Percentiles rank a stretch among this genome's conserved stretches.
Evolutionary conservation across 2,888 invertebrate species (phyloP).

Genomic region (Drosophila suboccidentalis): DNA sequence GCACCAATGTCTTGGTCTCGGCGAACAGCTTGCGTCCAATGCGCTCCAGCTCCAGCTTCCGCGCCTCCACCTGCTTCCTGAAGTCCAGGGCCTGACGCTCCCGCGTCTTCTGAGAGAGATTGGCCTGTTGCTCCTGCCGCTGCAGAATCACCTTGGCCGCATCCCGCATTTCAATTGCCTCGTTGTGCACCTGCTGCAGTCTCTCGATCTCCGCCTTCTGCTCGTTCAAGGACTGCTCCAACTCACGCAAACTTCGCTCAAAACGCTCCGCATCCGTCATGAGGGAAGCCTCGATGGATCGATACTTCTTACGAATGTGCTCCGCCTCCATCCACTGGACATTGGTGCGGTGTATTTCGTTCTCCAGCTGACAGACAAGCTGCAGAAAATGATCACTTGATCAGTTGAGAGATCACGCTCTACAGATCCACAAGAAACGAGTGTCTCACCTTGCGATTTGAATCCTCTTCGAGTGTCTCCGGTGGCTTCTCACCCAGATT

Average conservation of each 20-base stretch:
- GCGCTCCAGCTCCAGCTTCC: constrained; percentile 91
- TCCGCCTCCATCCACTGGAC: constrained; percentile 94
- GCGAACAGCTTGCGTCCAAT: constrained; percentile 92
- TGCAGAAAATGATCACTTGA: constrained; percentile 64
- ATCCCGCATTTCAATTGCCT: constrained; percentile 90
- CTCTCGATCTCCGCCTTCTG: constrained; percentile 92
- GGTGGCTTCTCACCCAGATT: constrained; percentile 84
- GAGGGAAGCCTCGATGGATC: constrained; percentile 89
- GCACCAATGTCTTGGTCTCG: constrained; percentile 87
- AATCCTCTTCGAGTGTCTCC: constrained; percentile 86
- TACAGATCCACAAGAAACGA: neutral
- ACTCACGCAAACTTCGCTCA: constrained; percentile 89
- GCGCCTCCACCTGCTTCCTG: constrained; percentile 90
- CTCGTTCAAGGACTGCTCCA: constrained; percentile 89
- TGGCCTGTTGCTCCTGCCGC: constrained; percentile 90
- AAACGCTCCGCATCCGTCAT: constrained; percentile 91
- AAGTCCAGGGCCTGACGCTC: constrained; percentile 89
- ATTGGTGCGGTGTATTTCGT: constrained; percentile 92
- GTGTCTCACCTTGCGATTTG: constrained; percentile 88
- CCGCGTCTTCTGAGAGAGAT: constrained; percentile 89
- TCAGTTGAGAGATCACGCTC: neutral
- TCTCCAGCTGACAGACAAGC: constrained; percentile 90
- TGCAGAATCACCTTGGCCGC: constrained; percentile 89
- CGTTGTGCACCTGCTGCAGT: constrained; percentile 90
- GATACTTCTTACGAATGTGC: constrained; percentile 91